Evolutionary conservation across 2,797 vertebrate genomes (phyloP), one percentile per base, ranked within the genome.

Genomic region (Epinephelus awoara): DNA sequence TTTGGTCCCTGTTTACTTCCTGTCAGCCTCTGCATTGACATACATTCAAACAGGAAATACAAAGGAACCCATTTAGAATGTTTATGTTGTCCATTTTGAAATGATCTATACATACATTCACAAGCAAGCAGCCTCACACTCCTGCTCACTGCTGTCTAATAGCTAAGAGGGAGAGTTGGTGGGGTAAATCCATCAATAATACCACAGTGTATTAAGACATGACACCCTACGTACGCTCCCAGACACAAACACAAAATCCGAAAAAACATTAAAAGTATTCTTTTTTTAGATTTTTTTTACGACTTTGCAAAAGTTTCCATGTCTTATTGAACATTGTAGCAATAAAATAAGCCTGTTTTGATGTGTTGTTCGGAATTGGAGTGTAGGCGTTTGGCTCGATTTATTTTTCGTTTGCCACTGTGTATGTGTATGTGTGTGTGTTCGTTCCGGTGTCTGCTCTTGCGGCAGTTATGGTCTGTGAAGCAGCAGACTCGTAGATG

Each of bases 361-460:
- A 75, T 72, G 59, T 70, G 66, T 75, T 5, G 18, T 72, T 80
- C 34, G n/a, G 71, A 69, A 80, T 71, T 62, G 59, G 52, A 71
- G 66, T 82, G 85, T 85, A 72, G 84, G 88, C 55, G 78, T 89
- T 81, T 83, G 75, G 78, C 75, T 82, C 80, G 66, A 67, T 85
- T 87, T 84, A 55, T 75, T 65, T 72, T 83, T 72, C 72, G 67
- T 70, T 59, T 79, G 18, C 66, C 68, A 25, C 44, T 74, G 12
- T 38, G 18, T 61, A 15, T 50, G 49, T 21, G 9, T 66, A 52
- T 71, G 14, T 50, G 29, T 67, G 58, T 58, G 67, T 76, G 57
- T 72, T 66, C 15, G 11, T 81, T 81, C 55, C 51, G 17, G 52
- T 49, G 57, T 62, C 65, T 80, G 56, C 74, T 75, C 59, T 61